These are phyloP conservation scores for Maniola hyperantus DNA, from an alignment of 2,888 invertebrate species.

Conservation along the genomic window DNA sequence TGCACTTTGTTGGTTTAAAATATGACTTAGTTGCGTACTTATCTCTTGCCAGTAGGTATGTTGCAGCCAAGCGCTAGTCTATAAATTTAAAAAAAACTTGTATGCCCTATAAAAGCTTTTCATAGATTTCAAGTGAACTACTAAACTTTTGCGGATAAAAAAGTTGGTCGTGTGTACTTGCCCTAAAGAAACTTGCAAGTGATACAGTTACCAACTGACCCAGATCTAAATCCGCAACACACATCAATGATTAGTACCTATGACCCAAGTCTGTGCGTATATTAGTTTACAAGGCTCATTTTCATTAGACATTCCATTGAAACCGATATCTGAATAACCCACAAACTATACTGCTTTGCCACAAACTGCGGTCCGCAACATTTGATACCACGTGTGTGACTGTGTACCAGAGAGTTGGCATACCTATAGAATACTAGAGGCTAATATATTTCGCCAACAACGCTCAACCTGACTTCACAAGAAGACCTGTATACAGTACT, in stretches of 20 bases:
- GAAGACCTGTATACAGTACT: too few species aligned
- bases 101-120: too few species aligned
- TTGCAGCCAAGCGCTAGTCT: too few species aligned
- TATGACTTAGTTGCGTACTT: too few species aligned
- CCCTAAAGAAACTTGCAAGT: neutral
- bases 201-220: slow-evolving; percentile 17
- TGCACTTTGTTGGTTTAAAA: too few species aligned
- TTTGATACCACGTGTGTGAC: slow-evolving; percentile 15
- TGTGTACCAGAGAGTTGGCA: neutral
- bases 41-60: too few species aligned
- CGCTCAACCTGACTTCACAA: too few species aligned
- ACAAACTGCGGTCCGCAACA: slow-evolving; percentile 13
- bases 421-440: neutral
- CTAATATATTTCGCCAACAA: neutral
- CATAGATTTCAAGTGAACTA: too few species aligned
- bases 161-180: neutral
- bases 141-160: neutral
- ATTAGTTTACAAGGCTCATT: slow-evolving; percentile 15
- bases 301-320: slow-evolving; percentile 10
- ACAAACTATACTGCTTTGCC: slow-evolving; percentile 10
- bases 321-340: slow-evolving; percentile 2
- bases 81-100: too few species aligned
- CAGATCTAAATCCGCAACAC: slow-evolving; percentile 15
- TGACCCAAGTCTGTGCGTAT: slow-evolving; percentile 1
- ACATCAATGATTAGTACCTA: slow-evolving; percentile 10